Base-by-base conservation (phyloP, 2,888 invertebrate genomes). In the Agriopis leucophaearia region DNA sequence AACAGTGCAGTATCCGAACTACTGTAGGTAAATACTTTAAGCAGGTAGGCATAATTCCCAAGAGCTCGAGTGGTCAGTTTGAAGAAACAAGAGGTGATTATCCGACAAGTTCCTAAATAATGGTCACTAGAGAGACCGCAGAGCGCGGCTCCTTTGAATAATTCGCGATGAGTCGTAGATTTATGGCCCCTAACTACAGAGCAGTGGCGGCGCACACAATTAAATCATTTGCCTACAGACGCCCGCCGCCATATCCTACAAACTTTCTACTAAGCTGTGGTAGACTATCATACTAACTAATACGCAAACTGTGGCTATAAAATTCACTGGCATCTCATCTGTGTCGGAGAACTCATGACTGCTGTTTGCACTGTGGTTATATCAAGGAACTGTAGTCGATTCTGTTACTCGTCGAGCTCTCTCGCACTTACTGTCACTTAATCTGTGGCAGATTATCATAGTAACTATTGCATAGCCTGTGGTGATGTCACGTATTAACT, bases 181-280 rank as follows among this genome's bases (percentile, higher is more conserved):
- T 93, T 92, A 92, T 90, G 88, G 87, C 81, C 82, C 72, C 77
- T 92, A 92, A 93, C 87, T 88, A 92, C 86, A 91, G 91, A 86
- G 87, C 88, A 78, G 71, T 50, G 67, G 79, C 80, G 73, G 77
- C 27, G 75, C 76, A 78, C 79, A 83, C 91, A 91, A 91, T 92
- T 91, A 92, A 91, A 90, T 85, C 84, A 92, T 92, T 92, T 92
- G 92, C 92, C 86, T 92, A 91, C 87, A 80, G 82, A 75, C 78
- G 64, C 44, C 38, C 50, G 74, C 71, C 75, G 70, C 76, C 63
- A 42, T 48, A 57, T 38, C 58, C 66, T 67, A 66, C 60, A 64
- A 58, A 59, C 60, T 62, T 40, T 8, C 2, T 12, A 9, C 36
- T 12, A 42, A 18, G 4, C 55, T 55, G 55, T 55, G 55, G 16